Percentiles rank a stretch among this genome's conserved stretches.
These are phyloP conservation scores for Hypotaenidia philippensis DNA, from an alignment of 2,797 vertebrate species.

Conservation along the genomic window DNA sequence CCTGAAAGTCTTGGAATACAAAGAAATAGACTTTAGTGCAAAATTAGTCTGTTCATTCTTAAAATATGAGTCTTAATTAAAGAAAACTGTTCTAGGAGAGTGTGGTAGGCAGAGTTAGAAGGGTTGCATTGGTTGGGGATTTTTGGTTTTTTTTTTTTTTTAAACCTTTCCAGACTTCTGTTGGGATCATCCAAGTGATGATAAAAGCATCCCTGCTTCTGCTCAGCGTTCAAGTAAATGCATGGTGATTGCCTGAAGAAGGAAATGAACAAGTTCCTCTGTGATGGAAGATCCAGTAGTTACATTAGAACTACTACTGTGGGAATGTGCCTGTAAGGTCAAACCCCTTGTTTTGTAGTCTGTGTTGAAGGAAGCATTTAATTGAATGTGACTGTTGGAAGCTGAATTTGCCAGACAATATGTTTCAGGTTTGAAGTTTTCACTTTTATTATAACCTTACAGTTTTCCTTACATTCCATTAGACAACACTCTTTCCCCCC, in stretches of 20 bases:
- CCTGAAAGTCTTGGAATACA: background rate
- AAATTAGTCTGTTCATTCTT: background rate
- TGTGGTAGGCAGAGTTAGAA: background rate
- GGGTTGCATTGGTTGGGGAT: background rate
- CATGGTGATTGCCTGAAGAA: background rate
- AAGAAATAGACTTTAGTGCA: background rate
- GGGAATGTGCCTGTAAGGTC: background rate
- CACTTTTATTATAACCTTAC: background rate
- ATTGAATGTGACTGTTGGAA: background rate
- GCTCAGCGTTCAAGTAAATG: background rate
- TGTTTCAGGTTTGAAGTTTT: background rate
- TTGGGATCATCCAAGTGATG: background rate
- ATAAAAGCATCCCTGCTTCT: background rate
- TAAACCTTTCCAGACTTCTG: background rate
- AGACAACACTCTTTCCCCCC: too few relatives aligned
- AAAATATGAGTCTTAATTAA: background rate
- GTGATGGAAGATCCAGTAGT: background rate
- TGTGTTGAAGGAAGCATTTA: background rate
- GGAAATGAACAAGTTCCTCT: background rate
- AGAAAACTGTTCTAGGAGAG: background rate
- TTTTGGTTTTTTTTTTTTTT: background rate
- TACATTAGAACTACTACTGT: background rate
- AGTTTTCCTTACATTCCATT: background rate
- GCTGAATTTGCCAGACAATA: background rate
- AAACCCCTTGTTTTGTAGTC: background rate